A percentile compares a stretch with the other conserved stretches of the same genome.
phyloP scores from a whole-genome alignment of 2,888 invertebrate genomes.

The Branchellion lobata region DNA sequence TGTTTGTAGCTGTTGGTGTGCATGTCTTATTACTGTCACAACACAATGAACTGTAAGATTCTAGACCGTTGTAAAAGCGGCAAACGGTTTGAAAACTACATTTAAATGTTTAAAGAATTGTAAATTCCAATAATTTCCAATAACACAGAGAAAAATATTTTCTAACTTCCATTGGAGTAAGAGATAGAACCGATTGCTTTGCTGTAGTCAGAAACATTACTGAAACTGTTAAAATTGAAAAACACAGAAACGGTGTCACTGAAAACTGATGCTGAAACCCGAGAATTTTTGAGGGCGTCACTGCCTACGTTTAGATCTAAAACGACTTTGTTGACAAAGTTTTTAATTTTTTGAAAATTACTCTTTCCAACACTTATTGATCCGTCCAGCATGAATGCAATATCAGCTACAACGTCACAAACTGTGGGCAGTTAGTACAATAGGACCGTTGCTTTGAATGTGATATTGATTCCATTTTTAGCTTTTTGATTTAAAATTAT shows the following conservation, averaged over 20 bases:
- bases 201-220: neutral
- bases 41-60: neutral
- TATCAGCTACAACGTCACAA: no score
- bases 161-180: slow-evolving; percentile 8
- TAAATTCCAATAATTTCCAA: no score
- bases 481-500: no score
- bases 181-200: neutral
- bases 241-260: neutral
- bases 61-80: no score
- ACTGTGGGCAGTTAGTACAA: no score
- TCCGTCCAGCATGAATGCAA: no score
- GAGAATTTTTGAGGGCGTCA: neutral
- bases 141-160: neutral
- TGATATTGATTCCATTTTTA: no score
- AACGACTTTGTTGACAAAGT: slow-evolving; percentile 6
- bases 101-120: no score
- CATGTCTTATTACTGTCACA: neutral
- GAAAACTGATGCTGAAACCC: slow-evolving; percentile 4
- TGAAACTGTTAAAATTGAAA: slow-evolving; percentile 14
- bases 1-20: neutral
- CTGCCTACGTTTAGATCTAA: slow-evolving; percentile 6
- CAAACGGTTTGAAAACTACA: no score
- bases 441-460: no score
- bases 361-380: no score
- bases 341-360: slow-evolving; percentile 22